phyloP scores from a whole-genome alignment of 2,888 invertebrate species.

The Phytoseiulus persimilis region DNA sequence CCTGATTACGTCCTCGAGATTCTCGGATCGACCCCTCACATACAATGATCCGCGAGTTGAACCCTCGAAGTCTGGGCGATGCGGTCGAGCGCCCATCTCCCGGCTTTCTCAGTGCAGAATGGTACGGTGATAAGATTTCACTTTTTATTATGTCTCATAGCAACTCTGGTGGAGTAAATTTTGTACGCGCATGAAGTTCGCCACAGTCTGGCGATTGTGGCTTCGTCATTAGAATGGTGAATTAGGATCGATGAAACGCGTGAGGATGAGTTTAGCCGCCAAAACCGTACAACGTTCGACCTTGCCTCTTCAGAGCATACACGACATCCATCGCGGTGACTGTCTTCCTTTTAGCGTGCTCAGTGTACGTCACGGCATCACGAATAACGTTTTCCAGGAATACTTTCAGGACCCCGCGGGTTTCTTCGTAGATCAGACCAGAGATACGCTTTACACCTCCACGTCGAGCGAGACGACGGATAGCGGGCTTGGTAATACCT shows the following conservation, averaged over 20 bases:
- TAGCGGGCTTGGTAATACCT: conserved; percentile 67
- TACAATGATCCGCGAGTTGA: no score
- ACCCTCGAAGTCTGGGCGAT: no score
- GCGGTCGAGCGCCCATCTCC: no score
- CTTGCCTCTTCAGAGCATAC: conserved; percentile 73
- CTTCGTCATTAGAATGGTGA: background rate
- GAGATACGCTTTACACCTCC: conserved; percentile 57
- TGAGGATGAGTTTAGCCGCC: conserved; percentile 55
- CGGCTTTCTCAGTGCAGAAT: no score
- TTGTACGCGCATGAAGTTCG: no score
- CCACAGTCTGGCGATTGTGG: background rate
- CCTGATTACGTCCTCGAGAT: no score
- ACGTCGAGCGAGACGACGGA: conserved; percentile 63
- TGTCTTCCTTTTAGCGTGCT: conserved; percentile 77
- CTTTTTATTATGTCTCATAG: no score
- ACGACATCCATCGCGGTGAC: conserved; percentile 82
- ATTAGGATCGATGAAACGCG: background rate
- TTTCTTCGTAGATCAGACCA: conserved; percentile 70
- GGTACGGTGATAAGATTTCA: no score
- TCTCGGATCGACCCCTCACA: no score
- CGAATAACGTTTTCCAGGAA: conserved; percentile 74
- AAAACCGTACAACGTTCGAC: conserved; percentile 71
- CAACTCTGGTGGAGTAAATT: no score
- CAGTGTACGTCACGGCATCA: conserved; percentile 76
- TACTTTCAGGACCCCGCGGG: conserved; percentile 66